Conservation (phyloP, 2,797 vertebrate species). For the Myripristis jacobus region DNA sequence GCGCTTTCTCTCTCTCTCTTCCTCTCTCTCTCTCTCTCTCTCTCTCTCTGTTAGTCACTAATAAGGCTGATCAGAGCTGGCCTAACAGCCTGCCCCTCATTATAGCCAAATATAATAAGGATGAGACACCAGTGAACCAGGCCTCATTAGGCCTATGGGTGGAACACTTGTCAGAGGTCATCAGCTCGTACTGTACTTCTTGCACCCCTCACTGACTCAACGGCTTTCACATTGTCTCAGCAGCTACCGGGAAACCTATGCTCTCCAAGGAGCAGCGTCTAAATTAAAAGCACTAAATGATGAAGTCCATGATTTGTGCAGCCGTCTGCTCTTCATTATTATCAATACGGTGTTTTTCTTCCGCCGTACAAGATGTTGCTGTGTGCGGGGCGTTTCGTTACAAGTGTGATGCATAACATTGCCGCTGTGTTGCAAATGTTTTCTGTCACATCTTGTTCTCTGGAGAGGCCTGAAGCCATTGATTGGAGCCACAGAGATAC, state of each 20-base stretch:
- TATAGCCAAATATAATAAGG: constrained; percentile 77
- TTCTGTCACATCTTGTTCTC: constrained; percentile 4
- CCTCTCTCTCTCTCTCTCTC: constrained; percentile 33
- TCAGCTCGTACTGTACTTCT: constrained; percentile 56
- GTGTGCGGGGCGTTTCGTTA: neutral
- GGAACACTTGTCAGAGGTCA: constrained; percentile 62
- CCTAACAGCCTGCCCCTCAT: constrained; percentile 76
- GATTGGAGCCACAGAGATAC: neutral
- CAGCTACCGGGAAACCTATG: constrained; percentile 46
- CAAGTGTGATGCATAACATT: neutral
- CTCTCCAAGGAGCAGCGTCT: constrained; percentile 45
- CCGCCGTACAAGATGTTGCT: neutral
- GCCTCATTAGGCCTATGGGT: constrained; percentile 75
- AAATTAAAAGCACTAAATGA: constrained; percentile 44
- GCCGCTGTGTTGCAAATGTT: constrained; percentile 10
- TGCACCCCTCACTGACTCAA: constrained; percentile 44
- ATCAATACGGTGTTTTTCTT: constrained; percentile 2
- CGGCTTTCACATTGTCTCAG: constrained; percentile 55
- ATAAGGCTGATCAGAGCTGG: constrained; percentile 78
- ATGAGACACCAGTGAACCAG: constrained; percentile 68
- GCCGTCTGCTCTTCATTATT: constrained; percentile 11
- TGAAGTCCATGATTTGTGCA: constrained; percentile 24
- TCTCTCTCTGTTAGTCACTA: constrained; percentile 61
- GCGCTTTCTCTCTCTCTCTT: constrained; percentile 27
- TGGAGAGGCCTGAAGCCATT: constrained; percentile 1